Percentiles rank a stretch among this genome's conserved stretches.
phyloP scores from a whole-genome alignment of 2,797 vertebrate species.

The Austrolebias charrua region DNA sequence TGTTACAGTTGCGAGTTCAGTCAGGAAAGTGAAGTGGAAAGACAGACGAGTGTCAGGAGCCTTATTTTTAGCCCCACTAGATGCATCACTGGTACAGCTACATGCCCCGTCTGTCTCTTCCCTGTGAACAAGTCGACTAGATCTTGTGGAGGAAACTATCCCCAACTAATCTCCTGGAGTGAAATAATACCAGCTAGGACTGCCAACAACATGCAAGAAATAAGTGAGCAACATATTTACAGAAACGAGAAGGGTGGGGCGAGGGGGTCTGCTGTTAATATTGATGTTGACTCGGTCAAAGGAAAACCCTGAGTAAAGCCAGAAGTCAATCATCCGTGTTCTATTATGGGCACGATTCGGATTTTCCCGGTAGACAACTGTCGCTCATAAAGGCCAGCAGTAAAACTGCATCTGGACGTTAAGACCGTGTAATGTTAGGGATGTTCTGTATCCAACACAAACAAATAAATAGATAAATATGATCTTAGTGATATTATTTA shows the following conservation, averaged over 20 bases:
- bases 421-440: conserved; percentile 16
- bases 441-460: conserved; percentile 18
- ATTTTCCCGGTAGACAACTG: conserved; percentile 64
- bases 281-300: conserved; percentile 56
- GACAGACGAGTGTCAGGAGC: conserved; percentile 78
- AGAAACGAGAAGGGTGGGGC: neutral
- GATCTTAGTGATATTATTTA: conserved; percentile 4
- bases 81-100: conserved; percentile 76
- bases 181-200: conserved; percentile 60
- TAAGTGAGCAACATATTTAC: conserved; percentile 42
- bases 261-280: conserved; percentile 30
- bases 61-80: conserved; percentile 80
- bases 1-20: conserved; percentile 73
- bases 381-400: conserved; percentile 48
- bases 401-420: conserved; percentile 27
- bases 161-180: conserved; percentile 58
- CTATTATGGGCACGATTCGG: conserved; percentile 62
- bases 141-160: conserved; percentile 64
- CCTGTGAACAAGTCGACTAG: conserved; percentile 49
- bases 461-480: conserved; percentile 17
- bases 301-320: conserved; percentile 58
- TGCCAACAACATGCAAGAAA: conserved; percentile 49
- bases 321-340: conserved; percentile 59
- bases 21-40: conserved; percentile 80
- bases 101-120: conserved; percentile 63